Evolutionary conservation across 2,113 vertebrate genomes (phyloP), one percentile per base, ranked within the genome.

Genomic region (Uria aalge): DNA sequence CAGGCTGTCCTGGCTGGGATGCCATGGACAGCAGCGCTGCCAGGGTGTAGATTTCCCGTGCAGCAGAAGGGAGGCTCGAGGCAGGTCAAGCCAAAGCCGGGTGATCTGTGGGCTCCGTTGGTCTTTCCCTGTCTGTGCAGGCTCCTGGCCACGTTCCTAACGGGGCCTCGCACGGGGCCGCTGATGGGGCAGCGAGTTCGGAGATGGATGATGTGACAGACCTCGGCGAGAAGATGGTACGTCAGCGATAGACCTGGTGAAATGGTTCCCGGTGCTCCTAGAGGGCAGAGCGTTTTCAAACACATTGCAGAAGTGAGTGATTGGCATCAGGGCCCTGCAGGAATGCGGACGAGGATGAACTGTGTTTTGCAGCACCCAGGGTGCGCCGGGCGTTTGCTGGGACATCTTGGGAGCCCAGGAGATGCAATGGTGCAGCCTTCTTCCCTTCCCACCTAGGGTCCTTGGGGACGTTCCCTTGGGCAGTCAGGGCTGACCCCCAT

Each of bases 171-270:
- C 78, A 88, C 2, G 32, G 50, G 15, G 26, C 88, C 15, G 10
- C 85, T 1, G 96, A 96, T 23, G 96, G 91, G 62, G 67, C 86
- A 3, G 73, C 15, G 6, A 96, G 83, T 45, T 59, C 71, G 57
- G 97, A 97, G 43, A 16, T 63, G 72, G 72, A 84, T 0, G 98
- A 98, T 8, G 95, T 43, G 13, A 72, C 96, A 17, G 98, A 98
- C 7, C 92, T 98, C 9, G 96, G 98, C 4, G 98, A 99, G 93
- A 96, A 95, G 85, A 98, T 98, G 97, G 99, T 99, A 96, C 0
- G 98, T 97, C 18, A 29, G 23, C 0, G 1, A 3, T 0, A 24
- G 52, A 13, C 1, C 1, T 18, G 27, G 22, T 47, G 7, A 56
- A 32, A 0, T 1, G 8, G 15, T 47, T 12, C 57, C 30, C 5